phyloP scores from a whole-genome alignment of 2,888 invertebrate genomes.

The Nasonovia ribisnigri region DNA sequence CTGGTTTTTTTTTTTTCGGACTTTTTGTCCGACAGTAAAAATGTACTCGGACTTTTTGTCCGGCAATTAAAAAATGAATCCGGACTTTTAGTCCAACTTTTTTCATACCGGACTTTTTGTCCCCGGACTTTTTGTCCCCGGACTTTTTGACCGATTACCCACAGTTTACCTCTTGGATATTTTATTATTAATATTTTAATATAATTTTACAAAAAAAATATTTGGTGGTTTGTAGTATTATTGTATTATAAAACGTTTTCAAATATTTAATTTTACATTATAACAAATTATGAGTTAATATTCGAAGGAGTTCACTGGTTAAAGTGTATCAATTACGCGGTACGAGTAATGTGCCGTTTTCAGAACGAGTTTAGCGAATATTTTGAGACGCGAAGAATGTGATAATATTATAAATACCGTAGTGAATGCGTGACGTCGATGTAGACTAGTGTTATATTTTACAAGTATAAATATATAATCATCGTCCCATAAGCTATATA shows the following conservation, averaged over 20 bases:
- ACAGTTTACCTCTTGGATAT: neutral
- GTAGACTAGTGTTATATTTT: neutral
- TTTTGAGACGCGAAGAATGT: neutral
- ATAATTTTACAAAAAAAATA: neutral
- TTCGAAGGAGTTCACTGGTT: neutral
- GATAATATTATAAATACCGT: neutral
- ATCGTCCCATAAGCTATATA: neutral
- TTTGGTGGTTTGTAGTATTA: neutral
- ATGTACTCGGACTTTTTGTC: too few species aligned
- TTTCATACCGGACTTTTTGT: too few species aligned
- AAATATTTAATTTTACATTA: neutral
- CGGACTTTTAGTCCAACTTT: too few species aligned
- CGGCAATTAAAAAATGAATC: too few species aligned
- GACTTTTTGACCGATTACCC: too few species aligned
- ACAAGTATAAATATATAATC: neutral
- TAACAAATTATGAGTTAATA: neutral
- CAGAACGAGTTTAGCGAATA: neutral
- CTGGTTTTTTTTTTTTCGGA: too few species aligned
- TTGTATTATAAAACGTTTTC: neutral
- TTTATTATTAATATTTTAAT: neutral
- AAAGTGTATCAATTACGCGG: neutral
- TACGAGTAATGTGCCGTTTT: neutral
- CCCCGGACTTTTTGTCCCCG: too few species aligned
- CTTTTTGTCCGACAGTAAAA: too few species aligned
- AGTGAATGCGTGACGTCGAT: neutral